A percentile compares a stretch with the other conserved stretches of the same genome.
Evolutionary conservation across 2,888 invertebrate species (phyloP).

Genomic region (Torymus auratus): DNA sequence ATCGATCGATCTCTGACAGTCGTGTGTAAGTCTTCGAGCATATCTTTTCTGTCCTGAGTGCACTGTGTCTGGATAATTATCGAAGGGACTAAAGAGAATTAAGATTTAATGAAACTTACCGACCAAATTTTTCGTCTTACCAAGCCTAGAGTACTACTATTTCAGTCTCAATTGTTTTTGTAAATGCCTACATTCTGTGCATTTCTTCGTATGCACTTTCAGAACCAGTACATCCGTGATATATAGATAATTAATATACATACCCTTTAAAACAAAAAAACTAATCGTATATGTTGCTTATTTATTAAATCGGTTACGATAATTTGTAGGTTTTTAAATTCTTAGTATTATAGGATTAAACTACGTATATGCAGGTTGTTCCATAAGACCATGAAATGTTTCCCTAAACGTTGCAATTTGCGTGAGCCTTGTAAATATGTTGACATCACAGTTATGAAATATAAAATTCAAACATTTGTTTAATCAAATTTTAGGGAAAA

Average conservation of each 20-base stretch:
- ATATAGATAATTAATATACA: constrained; percentile 67
- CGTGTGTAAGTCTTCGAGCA: constrained; percentile 43
- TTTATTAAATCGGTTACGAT: constrained; percentile 69
- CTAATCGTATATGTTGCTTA: constrained; percentile 70
- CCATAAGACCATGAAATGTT: constrained; percentile 28
- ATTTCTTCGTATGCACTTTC: constrained; percentile 63
- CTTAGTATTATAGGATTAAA: constrained; percentile 65
- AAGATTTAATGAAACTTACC: constrained; percentile 49
- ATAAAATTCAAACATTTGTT: constrained; percentile 2
- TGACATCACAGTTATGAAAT: constrained; percentile 9
- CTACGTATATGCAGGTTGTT: constrained; percentile 51
- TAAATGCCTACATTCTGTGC: constrained; percentile 56
- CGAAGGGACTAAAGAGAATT: constrained; percentile 35
- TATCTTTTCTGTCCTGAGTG: constrained; percentile 52
- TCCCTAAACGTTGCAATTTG: constrained; percentile 8
- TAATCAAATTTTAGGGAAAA: constrained; percentile 14
- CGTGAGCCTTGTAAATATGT: constrained; percentile 35
- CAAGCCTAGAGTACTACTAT: constrained; percentile 49
- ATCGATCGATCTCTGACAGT: constrained; percentile 44
- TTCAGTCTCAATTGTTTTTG: constrained; percentile 54
- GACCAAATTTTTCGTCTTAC: constrained; percentile 58
- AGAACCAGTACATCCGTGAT: constrained; percentile 73
- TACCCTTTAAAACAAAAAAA: constrained; percentile 60
- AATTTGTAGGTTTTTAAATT: constrained; percentile 69
- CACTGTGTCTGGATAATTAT: constrained; percentile 33